Evolutionary conservation across 2,888 invertebrate genomes (phyloP), one percentile per base, ranked within the genome.

Genomic region (Cloeon dipterum): DNA sequence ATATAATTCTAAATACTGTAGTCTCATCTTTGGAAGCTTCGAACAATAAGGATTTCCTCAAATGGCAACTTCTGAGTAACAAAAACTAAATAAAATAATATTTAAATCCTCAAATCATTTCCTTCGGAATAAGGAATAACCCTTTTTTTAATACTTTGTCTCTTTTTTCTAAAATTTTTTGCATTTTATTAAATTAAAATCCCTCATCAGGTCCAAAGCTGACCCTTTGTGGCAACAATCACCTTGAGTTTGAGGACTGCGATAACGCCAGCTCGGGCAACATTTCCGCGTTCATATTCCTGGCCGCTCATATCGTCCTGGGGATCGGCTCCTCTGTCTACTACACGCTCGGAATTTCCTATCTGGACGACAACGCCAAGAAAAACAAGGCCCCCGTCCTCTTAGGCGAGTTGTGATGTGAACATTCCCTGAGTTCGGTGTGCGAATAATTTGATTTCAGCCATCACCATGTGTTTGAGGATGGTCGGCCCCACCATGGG

Each of bases 291-390:
- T 13, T 25, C n/a, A 38, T 38, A 3, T 25, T 38, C 11, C 34
- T 38, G 25, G 4, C 34, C 2, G 32, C 34, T 2, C 17, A 32
- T 19, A 14, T 34, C 3, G 2, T 38, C 3, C 20, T 34, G 5
- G 38, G 38, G 3, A 18, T 34, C 3, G 38, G 38, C 1, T 23
- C 49, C 37, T 48, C 54, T n/a, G 43, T 55, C 5, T 57, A 56
- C 42, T 56, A 51, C 46, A 52, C 53, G 3, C 49, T 59, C 11
- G 59, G 59, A 5, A 49, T 57, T 11, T 50, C 59, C 3, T 59
- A 59, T 41, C 42, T 58, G 39, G 60, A 59, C 43, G 59, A 60
- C 43, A 51, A 51, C 35, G 43, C 43, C 3, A 39, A 42, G n/a
- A 51, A 49, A 37, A 46, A 47, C 26, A 45, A 47, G 35, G 42